phyloP scores from a whole-genome alignment of 1,140 invertebrate species.

The Pantala flavescens region DNA sequence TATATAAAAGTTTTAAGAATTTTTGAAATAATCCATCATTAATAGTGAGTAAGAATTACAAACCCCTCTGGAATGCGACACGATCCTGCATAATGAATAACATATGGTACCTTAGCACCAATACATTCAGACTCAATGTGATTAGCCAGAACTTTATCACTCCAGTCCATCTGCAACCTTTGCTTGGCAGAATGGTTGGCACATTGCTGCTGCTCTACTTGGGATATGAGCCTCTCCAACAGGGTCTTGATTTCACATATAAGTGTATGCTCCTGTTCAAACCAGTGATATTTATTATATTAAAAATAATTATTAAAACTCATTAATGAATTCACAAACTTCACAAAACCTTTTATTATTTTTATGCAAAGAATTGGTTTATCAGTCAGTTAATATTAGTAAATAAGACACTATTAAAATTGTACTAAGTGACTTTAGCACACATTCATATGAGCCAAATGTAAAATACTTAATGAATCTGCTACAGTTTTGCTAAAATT shows the following conservation, averaged over 20 bases:
- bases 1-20: too few relatives aligned
- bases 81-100: constrained; percentile 57
- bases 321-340: not conserved
- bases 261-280: constrained; percentile 46
- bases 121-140: constrained; percentile 57
- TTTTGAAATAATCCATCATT: too few relatives aligned
- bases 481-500: too few relatives aligned
- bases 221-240: constrained; percentile 45
- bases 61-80: constrained; percentile 56
- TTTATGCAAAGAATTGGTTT: too few relatives aligned
- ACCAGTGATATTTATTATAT: not conserved
- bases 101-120: constrained; percentile 47
- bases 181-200: constrained; percentile 67
- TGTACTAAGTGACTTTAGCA: too few relatives aligned
- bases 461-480: too few relatives aligned
- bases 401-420: too few relatives aligned
- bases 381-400: too few relatives aligned
- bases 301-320: not conserved
- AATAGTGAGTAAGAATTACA: constrained; percentile 20
- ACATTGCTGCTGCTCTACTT: constrained; percentile 62
- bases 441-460: too few relatives aligned
- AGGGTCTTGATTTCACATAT: constrained; percentile 51
- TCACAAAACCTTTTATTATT: too few relatives aligned
- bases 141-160: constrained; percentile 72
- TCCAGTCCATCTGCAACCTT: constrained; percentile 76